These are phyloP conservation scores for Chrysemys picta DNA, from an alignment of 2,113 vertebrate species.

Conservation along the genomic window DNA sequence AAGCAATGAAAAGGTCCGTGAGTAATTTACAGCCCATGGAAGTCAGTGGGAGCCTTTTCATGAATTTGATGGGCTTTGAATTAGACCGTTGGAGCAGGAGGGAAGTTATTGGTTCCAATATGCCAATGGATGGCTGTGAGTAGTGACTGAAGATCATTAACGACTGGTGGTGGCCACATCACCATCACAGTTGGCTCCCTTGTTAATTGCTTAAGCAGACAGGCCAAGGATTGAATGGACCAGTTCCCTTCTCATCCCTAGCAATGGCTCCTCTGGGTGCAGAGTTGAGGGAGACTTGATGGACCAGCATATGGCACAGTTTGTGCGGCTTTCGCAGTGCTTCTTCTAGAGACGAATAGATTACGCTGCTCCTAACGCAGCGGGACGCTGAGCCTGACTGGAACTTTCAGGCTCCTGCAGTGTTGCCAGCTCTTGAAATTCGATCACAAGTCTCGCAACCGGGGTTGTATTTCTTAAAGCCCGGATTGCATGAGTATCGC, in stretches of 20 bases:
- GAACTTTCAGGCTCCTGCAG: neutral
- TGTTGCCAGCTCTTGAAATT: neutral
- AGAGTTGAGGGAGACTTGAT: neutral
- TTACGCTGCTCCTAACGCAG: neutral
- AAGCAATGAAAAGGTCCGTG: neutral
- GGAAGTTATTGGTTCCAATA: neutral
- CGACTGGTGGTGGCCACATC: neutral
- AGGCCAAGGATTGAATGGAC: conserved; percentile 2
- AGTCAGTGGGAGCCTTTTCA: neutral
- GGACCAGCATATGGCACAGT: rapidly evolving
- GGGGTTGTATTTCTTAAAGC: neutral
- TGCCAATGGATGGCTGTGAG: neutral
- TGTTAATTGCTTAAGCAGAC: conserved; percentile 21
- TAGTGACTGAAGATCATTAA: rapidly evolving
- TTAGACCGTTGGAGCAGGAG: neutral
- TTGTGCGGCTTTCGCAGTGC: neutral
- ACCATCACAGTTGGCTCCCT: neutral
- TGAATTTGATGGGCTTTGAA: neutral
- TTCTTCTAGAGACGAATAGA: rapidly evolving
- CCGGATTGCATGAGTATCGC: no score
- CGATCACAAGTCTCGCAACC: neutral
- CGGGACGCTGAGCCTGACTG: neutral
- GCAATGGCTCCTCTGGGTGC: rapidly evolving
- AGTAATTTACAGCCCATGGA: neutral
- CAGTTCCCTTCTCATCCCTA: neutral